Evolutionary conservation across 2,888 invertebrate genomes (phyloP), one percentile per base, ranked within the genome.

Genomic region (Nebria brevicollis): DNA sequence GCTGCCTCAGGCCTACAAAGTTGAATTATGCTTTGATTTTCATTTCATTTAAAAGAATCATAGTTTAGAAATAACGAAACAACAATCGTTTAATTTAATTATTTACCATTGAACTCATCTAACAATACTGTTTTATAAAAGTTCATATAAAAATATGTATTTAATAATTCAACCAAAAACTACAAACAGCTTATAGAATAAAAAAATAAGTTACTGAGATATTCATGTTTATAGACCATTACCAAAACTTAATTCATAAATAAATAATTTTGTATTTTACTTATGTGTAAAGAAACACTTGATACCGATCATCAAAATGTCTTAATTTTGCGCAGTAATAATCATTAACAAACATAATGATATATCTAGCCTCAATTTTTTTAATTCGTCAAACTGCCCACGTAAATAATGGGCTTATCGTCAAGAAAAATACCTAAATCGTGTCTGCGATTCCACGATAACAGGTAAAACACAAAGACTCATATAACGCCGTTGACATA

Each of bases 391-490:
- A 70, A 34, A 66, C 26, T 70, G 70, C 8, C 54, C 54, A 54
- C 8, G 54, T 54, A 54, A 70, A 5, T 13, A 70, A 70, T 13
- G 70, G 20, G 70, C 70, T 70, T 70, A 70, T 25, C 70, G 15
- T 70, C 26, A 70, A 70, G 70, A 70, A 70, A 54, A 54, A 70
- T 70, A 66, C 8, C 6, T 25, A 70, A 70, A 70, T 13, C 34
- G 70, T 25, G 11, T 70, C 54, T 8, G 54, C 8, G 66, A 73
- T 73, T 42, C 10, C 34, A 72, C 72, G 78, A 78, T 78, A 78
- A 78, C 73, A 78, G 73, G 78, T 73, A 42, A 64, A 78, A 78
- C 41, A 65, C 73, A 73, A 78, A 78, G 72, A 73, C 73, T 77
- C 66, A 43, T 10, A 65, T 73, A 78, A 77, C 68, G 54, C 34